Conservation (phyloP, 2,797 vertebrate genomes). For the Danio tinwini region DNA sequence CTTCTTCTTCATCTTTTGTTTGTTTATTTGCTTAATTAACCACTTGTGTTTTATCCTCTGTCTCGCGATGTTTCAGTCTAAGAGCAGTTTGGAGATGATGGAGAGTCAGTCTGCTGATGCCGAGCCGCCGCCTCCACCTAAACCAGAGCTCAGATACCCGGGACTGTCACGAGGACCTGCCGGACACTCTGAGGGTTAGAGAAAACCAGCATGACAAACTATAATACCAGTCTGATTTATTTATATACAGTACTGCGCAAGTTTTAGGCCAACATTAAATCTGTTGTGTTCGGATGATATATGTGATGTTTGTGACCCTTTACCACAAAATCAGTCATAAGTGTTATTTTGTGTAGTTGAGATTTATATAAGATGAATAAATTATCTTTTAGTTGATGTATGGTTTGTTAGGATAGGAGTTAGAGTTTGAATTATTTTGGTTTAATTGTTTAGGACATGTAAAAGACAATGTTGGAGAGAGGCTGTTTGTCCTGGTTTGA, state of each 20-base stretch:
- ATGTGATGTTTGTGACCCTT: no score
- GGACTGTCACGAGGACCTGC: conserved; percentile 72
- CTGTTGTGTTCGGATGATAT: no score
- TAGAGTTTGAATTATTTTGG: no score
- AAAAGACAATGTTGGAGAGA: no score
- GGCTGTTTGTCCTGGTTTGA: no score
- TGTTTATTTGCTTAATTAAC: neutral
- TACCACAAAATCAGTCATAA: no score
- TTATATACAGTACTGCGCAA: neutral
- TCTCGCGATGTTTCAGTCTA: conserved; percentile 78
- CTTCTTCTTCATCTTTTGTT: neutral
- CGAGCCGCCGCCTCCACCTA: conserved; percentile 93
- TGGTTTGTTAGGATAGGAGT: no score
- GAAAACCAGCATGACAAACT: neutral
- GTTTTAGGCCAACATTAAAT: no score
- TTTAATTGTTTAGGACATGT: no score
- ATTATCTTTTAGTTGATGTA: no score
- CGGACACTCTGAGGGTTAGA: conserved; percentile 73
- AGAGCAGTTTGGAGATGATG: conserved; percentile 95
- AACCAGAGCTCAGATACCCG: conserved; percentile 90
- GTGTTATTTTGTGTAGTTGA: no score
- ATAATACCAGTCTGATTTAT: neutral
- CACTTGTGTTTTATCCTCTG: neutral
- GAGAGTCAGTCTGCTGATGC: conserved; percentile 97
- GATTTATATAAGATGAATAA: no score